Conservation (phyloP, 2,888 invertebrate species). For the Lobophora halterata region DNA sequence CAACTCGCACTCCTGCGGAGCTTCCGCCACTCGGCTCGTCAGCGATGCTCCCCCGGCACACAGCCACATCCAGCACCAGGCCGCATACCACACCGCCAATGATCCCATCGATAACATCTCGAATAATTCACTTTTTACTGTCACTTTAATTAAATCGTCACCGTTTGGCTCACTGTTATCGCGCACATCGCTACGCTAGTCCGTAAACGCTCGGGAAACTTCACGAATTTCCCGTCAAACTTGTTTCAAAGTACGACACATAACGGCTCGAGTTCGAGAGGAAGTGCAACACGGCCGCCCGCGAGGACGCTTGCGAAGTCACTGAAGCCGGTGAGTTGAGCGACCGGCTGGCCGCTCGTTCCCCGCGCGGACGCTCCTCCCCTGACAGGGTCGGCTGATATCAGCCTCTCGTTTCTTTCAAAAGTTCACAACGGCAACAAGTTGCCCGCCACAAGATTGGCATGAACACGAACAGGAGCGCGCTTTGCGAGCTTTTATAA, state of each 20-base stretch:
- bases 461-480: conserved; percentile 80
- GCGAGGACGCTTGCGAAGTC: conserved; percentile 55
- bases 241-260: conserved; percentile 77
- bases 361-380: conserved; percentile 75
- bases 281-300: conserved; percentile 47
- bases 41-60: conserved; percentile 68
- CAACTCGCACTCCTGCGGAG: conserved; percentile 88
- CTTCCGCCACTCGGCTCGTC: conserved; percentile 80
- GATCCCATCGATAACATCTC: conserved; percentile 74
- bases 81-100: conserved; percentile 63
- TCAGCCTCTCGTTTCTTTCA: conserved; percentile 53
- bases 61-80: conserved; percentile 64
- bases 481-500: conserved; percentile 79
- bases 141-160: conserved; percentile 75
- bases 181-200: conserved; percentile 72
- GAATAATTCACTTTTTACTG: conserved; percentile 71
- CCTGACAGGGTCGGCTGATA: conserved; percentile 65
- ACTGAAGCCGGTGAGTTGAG: conserved; percentile 69
- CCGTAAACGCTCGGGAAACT: conserved; percentile 72
- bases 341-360: conserved; percentile 66
- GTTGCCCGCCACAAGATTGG: conserved; percentile 78
- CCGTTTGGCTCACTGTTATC: conserved; percentile 61
- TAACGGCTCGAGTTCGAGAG: conserved; percentile 64
- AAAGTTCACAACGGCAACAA: conserved; percentile 79
- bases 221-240: conserved; percentile 79